Evolutionary conservation across 2,797 vertebrate genomes (phyloP).

Genomic region (Parauchenoglanis punctatus): DNA sequence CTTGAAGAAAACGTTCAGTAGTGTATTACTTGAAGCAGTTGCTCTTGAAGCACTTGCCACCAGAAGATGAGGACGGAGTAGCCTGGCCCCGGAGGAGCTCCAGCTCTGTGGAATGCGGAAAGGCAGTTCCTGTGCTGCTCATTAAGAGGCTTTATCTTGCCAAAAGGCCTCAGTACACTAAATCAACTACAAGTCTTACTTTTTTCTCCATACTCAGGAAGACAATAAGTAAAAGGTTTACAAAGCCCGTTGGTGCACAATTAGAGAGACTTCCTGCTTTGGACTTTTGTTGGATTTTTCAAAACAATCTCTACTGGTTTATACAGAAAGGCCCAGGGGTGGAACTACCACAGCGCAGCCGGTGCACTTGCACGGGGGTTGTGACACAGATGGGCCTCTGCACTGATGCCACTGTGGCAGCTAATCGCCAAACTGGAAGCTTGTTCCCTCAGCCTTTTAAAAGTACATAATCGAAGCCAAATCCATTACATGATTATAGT

Average conservation of each 20-base stretch:
- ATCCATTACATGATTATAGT: background rate
- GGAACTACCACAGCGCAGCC: background rate
- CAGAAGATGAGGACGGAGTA: conserved; percentile 29
- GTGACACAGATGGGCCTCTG: background rate
- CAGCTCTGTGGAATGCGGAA: conserved; percentile 74
- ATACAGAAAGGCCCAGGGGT: background rate
- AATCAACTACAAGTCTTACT: conserved; percentile 54
- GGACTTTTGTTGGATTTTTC: background rate
- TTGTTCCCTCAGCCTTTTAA: background rate
- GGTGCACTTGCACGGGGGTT: background rate
- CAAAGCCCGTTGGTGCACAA: conserved; percentile 57
- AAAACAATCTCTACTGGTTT: background rate
- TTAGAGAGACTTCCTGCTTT: conserved; percentile 60
- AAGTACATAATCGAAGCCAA: background rate
- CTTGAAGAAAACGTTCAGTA: background rate
- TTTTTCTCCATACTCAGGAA: conserved; percentile 69
- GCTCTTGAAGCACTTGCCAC: conserved; percentile 20
- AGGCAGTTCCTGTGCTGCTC: conserved; percentile 70
- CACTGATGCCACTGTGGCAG: background rate
- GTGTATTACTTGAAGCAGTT: background rate
- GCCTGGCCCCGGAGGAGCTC: conserved; percentile 28
- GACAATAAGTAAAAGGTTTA: conserved; percentile 65
- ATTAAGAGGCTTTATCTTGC: conserved; percentile 62
- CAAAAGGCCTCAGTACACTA: conserved; percentile 47
- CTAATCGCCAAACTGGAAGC: no score